phyloP scores from a whole-genome alignment of 53 echinoderm and acorn worm genomes.

The Henricia sp. region DNA sequence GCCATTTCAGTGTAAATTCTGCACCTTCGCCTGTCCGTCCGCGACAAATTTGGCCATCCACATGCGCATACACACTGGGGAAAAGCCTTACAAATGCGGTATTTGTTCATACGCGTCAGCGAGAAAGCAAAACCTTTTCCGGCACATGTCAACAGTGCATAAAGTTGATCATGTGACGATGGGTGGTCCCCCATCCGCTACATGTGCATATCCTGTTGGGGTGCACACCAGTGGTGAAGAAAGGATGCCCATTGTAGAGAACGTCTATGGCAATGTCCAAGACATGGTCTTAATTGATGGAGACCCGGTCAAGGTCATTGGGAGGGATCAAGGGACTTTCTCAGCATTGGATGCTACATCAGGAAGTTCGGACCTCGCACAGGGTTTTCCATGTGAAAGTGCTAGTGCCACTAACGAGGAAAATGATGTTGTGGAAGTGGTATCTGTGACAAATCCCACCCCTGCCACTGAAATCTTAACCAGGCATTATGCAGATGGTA shows the following conservation, averaged over 20 bases:
- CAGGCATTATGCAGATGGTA: slow-evolving; percentile 55
- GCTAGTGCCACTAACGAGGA: neutral
- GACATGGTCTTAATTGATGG: slow-evolving; percentile 46
- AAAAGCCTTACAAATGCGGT: slow-evolving; percentile 53
- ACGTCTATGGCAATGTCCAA: slow-evolving; percentile 44
- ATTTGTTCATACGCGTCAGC: slow-evolving; percentile 50
- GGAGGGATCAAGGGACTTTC: slow-evolving; percentile 23
- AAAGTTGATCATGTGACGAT: slow-evolving; percentile 31
- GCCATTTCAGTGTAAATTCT: slow-evolving; percentile 51
- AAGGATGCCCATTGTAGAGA: slow-evolving; percentile 41
- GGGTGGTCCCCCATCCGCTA: neutral
- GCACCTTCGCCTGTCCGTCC: slow-evolving; percentile 45
- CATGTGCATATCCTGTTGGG: slow-evolving; percentile 14
- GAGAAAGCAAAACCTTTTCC: slow-evolving; percentile 51
- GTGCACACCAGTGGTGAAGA: slow-evolving; percentile 5
- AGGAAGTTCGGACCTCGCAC: neutral
- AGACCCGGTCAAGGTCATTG: slow-evolving; percentile 35
- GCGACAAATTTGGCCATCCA: slow-evolving; percentile 53
- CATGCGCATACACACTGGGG: slow-evolving; percentile 58
- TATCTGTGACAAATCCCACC: slow-evolving; percentile 11
- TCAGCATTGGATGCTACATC: slow-evolving; percentile 1
- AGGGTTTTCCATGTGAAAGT: slow-evolving; percentile 23
- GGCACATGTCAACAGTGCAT: slow-evolving; percentile 53
- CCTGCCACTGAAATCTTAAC: slow-evolving; percentile 40
- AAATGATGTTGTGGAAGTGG: slow-evolving; percentile 27